Evolutionary conservation across 2,113 vertebrate genomes (phyloP).

Genomic region (Megaleporinus macrocephalus): DNA sequence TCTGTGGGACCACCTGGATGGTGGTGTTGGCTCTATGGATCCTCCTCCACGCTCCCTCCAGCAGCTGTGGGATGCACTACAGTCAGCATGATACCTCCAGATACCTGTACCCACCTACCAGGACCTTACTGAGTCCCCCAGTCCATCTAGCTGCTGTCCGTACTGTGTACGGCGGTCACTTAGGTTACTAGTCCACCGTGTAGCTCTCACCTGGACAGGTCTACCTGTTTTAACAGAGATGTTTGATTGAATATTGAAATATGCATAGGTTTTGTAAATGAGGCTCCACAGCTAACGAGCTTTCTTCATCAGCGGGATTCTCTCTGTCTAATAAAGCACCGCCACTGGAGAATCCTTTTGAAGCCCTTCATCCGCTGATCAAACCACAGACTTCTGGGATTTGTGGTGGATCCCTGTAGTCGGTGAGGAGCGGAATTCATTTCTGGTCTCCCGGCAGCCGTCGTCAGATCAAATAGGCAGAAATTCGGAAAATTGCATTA

Average conservation of each 20-base stretch:
- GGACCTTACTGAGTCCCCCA: no score
- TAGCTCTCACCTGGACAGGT: no score
- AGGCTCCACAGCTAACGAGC: background rate
- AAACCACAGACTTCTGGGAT: background rate
- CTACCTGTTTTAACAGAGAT: no score
- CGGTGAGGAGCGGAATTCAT: background rate
- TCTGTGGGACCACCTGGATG: no score
- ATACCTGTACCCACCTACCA: no score
- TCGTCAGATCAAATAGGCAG: background rate
- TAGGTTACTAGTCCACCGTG: no score
- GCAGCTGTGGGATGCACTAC: no score
- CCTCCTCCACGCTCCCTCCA: no score
- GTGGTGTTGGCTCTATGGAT: no score
- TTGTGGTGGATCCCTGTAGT: background rate
- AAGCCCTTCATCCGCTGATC: background rate
- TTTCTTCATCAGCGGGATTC: background rate
- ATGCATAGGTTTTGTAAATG: background rate
- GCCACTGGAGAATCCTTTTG: background rate
- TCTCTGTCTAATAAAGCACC: background rate
- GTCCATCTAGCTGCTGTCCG: no score
- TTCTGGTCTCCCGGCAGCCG: background rate
- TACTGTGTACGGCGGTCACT: no score
- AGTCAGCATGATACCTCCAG: no score
- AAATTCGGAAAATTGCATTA: background rate
- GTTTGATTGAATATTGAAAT: background rate